Evolutionary conservation across 1,140 invertebrate genomes (phyloP).

Genomic region (Cotesia glomerata): DNA sequence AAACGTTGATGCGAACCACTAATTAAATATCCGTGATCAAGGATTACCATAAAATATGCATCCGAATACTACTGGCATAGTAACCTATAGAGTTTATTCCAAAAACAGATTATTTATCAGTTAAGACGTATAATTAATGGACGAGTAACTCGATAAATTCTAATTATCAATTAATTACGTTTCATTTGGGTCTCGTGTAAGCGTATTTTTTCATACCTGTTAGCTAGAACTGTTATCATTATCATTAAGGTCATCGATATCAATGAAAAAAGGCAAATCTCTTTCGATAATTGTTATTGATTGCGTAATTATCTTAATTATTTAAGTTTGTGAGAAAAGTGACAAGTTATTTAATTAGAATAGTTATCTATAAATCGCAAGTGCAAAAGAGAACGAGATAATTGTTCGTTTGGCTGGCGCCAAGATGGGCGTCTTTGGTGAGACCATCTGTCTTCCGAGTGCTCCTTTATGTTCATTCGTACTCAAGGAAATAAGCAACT

Average conservation of each 20-base stretch:
- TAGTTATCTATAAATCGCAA: not conserved
- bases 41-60: not conserved
- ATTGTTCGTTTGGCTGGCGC: conserved; percentile 12
- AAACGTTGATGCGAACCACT: conserved; percentile 6
- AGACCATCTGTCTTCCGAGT: conserved; percentile 17
- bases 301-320: too few species aligned
- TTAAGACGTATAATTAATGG: not conserved
- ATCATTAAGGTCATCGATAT: not conserved
- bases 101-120: not conserved
- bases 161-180: not conserved
- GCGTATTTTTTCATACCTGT: not conserved
- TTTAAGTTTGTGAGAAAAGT: not conserved
- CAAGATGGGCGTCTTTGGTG: not conserved
- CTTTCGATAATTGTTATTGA: too few species aligned
- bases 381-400: not conserved
- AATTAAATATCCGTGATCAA: not conserved
- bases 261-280: too few species aligned
- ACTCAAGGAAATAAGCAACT: not conserved
- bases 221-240: not conserved
- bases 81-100: not conserved
- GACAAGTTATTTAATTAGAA: not conserved
- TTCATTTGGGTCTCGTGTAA: not conserved
- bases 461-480: conserved; percentile 10
- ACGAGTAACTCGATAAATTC: not conserved
- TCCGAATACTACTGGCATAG: too few species aligned